A percentile compares a stretch with the other conserved stretches of the same genome.
Conservation (phyloP, 2,888 invertebrate genomes). For the Noctua pronuba region DNA sequence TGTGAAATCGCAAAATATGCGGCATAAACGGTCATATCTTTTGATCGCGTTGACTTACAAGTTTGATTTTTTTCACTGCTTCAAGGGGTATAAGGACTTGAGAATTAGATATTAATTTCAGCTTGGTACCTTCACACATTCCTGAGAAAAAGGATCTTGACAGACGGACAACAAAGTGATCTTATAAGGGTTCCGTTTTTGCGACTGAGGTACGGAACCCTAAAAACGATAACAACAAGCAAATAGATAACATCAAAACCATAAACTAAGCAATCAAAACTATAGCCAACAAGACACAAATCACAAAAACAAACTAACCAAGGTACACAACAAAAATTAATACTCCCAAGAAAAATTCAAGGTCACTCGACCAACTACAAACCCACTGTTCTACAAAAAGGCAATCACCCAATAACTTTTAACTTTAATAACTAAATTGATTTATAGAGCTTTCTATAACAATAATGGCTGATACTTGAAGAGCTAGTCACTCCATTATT, state of each 20-base stretch:
- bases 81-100: too few species aligned
- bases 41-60: too few species aligned
- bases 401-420: constrained; percentile 53
- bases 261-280: background rate
- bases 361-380: constrained; percentile 22
- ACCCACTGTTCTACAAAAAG: constrained; percentile 48
- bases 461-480: constrained; percentile 31
- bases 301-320: background rate
- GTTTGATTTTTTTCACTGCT: too few species aligned
- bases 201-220: too few species aligned
- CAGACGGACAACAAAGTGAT: too few species aligned
- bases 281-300: background rate
- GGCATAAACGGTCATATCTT: too few species aligned
- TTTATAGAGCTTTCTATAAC: constrained; percentile 53
- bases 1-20: too few species aligned
- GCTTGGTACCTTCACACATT: too few species aligned
- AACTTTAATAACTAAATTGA: constrained; percentile 56
- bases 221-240: background rate
- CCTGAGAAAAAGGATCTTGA: too few species aligned
- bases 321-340: background rate
- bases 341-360: constrained; percentile 23
- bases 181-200: too few species aligned
- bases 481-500: constrained; percentile 12
- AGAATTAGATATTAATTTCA: too few species aligned
- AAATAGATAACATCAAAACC: background rate